phyloP scores from a whole-genome alignment of 2,888 invertebrate species.

The Aquatica leii region DNA sequence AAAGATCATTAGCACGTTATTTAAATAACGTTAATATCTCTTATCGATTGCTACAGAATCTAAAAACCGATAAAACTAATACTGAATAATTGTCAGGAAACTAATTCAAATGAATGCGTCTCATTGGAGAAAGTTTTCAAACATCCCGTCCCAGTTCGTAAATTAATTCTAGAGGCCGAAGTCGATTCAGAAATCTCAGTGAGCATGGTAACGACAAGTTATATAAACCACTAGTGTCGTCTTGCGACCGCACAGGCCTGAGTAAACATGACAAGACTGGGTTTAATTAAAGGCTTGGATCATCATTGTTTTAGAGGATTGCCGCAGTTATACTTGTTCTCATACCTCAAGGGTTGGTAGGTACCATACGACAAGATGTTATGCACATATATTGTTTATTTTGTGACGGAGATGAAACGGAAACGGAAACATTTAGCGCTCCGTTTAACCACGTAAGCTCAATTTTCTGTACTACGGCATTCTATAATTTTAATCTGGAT shows the following conservation, averaged over 20 bases:
- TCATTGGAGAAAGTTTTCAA: constrained; percentile 48
- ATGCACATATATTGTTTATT: constrained; percentile 33
- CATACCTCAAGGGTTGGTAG: constrained; percentile 43
- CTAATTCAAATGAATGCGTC: constrained; percentile 49
- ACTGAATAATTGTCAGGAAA: constrained; percentile 40
- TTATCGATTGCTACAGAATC: not conserved
- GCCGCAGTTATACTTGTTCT: constrained; percentile 54
- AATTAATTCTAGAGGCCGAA: constrained; percentile 52
- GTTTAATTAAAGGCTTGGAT: constrained; percentile 61
- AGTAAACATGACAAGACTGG: constrained; percentile 61
- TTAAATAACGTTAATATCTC: no score
- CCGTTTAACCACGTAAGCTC: constrained; percentile 27
- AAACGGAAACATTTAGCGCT: constrained; percentile 35
- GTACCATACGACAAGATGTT: constrained; percentile 31
- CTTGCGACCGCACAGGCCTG: constrained; percentile 54
- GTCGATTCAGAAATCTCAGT: constrained; percentile 54
- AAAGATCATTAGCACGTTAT: no score
- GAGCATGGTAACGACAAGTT: constrained; percentile 60
- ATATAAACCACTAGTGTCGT: constrained; percentile 59
- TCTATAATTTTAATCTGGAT: constrained; percentile 27
- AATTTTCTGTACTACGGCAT: constrained; percentile 16
- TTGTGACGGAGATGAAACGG: constrained; percentile 35
- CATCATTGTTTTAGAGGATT: constrained; percentile 57
- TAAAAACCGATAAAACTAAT: constrained; percentile 22
- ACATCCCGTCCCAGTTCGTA: constrained; percentile 46